These are phyloP conservation scores for Diorhabda sublineata DNA, from an alignment of 1,140 invertebrate species.

Conservation along the genomic window DNA sequence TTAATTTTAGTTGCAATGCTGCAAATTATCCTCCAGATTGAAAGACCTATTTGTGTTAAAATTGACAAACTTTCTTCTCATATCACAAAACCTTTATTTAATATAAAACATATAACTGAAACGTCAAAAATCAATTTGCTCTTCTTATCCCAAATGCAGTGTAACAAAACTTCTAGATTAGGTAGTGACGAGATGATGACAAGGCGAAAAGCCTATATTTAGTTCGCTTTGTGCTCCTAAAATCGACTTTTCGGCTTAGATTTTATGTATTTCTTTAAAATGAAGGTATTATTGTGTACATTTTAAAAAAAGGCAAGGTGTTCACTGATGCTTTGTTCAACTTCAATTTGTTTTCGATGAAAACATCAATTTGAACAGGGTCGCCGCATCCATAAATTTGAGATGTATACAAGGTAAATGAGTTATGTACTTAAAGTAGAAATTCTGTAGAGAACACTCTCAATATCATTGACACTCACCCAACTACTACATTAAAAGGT, in stretches of 20 bases:
- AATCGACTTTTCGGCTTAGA: neutral
- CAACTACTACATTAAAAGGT: no score
- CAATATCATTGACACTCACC: no score
- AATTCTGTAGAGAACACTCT: no score
- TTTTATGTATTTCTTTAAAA: neutral
- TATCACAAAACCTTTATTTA: no score
- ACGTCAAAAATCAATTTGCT: neutral
- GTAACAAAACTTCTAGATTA: neutral
- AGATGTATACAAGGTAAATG: no score
- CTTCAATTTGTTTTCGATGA: neutral
- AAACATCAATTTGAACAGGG: neutral
- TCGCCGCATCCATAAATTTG: no score
- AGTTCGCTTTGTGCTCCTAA: neutral
- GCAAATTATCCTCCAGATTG: no score
- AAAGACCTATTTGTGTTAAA: no score
- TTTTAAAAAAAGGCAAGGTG: slow-evolving; percentile 1
- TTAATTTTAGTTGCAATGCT: no score
- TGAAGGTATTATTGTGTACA: neutral
- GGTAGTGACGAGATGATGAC: neutral
- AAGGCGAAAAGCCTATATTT: neutral
- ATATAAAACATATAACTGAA: neutral
- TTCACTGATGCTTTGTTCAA: neutral
- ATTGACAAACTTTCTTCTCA: no score
- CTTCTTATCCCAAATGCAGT: neutral
- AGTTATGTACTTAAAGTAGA: no score